Percentiles rank a stretch among this genome's conserved stretches.
These are phyloP conservation scores for Micronisus gabar DNA, from an alignment of 2,113 vertebrate genomes.

Conservation along the genomic window DNA sequence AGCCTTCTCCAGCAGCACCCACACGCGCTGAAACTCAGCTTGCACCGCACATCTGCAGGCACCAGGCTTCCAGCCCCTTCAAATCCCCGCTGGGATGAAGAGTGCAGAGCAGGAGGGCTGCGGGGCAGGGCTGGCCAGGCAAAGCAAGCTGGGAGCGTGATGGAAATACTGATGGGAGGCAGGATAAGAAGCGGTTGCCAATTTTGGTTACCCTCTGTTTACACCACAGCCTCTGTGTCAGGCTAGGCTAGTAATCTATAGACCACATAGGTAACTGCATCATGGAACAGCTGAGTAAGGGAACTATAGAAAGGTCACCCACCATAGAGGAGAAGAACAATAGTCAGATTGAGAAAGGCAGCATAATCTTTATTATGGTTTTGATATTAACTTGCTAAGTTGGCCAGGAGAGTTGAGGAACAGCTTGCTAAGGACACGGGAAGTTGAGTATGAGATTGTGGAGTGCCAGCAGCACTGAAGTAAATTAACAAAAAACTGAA, in stretches of 20 bases:
- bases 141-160: not conserved
- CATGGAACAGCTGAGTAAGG: not conserved
- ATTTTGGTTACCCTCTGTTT: not conserved
- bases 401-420: not conserved
- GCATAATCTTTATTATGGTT: slow-evolving; percentile 31
- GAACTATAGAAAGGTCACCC: not conserved
- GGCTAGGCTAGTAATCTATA: not conserved
- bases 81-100: not conserved
- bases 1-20: not conserved
- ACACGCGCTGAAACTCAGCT: not conserved
- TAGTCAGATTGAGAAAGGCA: not conserved
- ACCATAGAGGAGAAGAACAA: not conserved
- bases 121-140: not conserved
- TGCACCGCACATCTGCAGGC: not conserved
- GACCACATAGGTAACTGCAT: not conserved
- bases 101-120: not conserved
- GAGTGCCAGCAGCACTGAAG: not conserved
- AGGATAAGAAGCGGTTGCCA: not conserved
- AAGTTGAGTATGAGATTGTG: not conserved
- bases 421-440: not conserved
- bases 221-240: not conserved
- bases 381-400: slow-evolving; percentile 4
- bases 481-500: not conserved
- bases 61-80: not conserved
- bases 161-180: not conserved